phyloP scores from a whole-genome alignment of 1,140 invertebrate genomes.

The Panagrolaimus sp. region DNA sequence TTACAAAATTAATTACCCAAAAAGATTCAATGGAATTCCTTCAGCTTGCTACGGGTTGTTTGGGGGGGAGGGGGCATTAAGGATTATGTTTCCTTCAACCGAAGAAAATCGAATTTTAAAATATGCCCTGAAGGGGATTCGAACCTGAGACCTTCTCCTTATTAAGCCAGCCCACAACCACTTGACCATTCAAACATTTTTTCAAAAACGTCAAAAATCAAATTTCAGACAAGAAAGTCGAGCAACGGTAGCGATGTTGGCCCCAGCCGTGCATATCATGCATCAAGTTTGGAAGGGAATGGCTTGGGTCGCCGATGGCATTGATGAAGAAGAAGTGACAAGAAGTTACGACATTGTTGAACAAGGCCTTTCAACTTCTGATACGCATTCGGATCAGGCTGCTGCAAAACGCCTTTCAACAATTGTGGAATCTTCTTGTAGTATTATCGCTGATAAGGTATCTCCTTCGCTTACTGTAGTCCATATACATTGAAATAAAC shows the following conservation, averaged over 20 bases:
- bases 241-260: conserved; percentile 58
- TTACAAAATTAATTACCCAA: no score
- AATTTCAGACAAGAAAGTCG: conserved; percentile 45
- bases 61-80: no score
- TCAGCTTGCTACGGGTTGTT: no score
- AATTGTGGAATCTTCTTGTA: conserved; percentile 49
- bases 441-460: conserved; percentile 39
- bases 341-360: conserved; percentile 49
- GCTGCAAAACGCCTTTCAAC: conserved; percentile 48
- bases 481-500: not conserved
- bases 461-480: not conserved
- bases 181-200: no score
- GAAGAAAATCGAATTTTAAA: no score
- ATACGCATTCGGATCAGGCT: conserved; percentile 28
- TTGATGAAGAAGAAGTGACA: conserved; percentile 54
- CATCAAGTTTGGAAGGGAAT: conserved; percentile 58
- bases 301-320: conserved; percentile 59
- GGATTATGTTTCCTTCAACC: no score
- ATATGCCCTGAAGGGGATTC: no score
- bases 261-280: conserved; percentile 59
- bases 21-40: no score
- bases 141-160: no score
- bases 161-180: no score
- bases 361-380: conserved; percentile 38
- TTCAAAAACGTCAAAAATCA: no score